Percentiles rank a stretch among this genome's conserved stretches.
Conservation (phyloP, 2,888 invertebrate species). For the Criorhina ranunculi region DNA sequence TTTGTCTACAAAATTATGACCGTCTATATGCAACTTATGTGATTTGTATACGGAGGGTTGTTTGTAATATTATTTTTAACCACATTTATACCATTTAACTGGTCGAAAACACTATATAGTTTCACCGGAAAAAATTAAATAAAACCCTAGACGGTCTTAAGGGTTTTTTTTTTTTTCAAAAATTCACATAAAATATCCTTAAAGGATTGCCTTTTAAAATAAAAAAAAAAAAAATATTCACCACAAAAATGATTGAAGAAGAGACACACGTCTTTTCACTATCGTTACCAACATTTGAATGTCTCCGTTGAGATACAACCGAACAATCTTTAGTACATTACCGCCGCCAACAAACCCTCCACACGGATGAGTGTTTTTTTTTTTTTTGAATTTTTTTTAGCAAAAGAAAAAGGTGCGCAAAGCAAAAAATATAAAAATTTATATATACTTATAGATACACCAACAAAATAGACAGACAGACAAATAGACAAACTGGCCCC, state of each 20-base stretch:
- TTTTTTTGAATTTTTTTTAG: slow-evolving; percentile 14
- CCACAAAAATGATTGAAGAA: slow-evolving; percentile 78
- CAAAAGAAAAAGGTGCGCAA: slow-evolving; percentile 9
- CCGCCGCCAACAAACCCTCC: slow-evolving; percentile 63
- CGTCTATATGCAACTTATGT: slow-evolving; percentile 23
- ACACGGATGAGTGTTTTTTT: slow-evolving; percentile 54
- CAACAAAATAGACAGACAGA: slow-evolving; percentile 36
- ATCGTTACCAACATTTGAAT: slow-evolving; percentile 85
- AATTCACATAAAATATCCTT: slow-evolving; percentile 3
- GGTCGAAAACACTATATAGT: background rate
- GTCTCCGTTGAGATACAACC: slow-evolving; percentile 83
- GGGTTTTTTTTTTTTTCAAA: background rate
- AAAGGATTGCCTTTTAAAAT: background rate
- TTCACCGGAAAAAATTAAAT: background rate
- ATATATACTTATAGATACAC: background rate
- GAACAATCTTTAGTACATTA: slow-evolving; percentile 83
- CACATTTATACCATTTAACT: slow-evolving; percentile 12
- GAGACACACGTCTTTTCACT: slow-evolving; percentile 84
- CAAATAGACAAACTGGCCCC: slow-evolving; percentile 25
- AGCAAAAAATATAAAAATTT: slow-evolving; percentile 20
- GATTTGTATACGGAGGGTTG: slow-evolving; percentile 9
- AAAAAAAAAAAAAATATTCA: slow-evolving; percentile 20
- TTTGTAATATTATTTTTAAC: background rate
- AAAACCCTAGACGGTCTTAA: background rate
- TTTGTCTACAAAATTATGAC: background rate